phyloP scores from a whole-genome alignment of 2,888 invertebrate genomes.

The Caenorhabditis zanzibari region DNA sequence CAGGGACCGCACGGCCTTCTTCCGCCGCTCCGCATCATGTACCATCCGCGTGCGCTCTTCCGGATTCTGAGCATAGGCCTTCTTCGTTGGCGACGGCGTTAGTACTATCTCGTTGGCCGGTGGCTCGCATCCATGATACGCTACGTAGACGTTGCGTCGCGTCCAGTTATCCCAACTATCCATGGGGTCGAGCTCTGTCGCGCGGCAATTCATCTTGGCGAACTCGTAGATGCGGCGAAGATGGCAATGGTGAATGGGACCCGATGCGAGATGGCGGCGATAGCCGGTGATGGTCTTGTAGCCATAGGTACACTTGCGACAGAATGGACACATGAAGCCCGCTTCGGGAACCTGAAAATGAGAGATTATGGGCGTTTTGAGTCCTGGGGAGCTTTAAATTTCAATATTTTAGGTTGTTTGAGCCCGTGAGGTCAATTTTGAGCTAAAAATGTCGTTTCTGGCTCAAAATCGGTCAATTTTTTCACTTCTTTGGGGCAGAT shows the following conservation, averaged over 20 bases:
- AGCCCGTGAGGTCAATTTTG: too few species aligned
- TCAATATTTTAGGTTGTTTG: background rate
- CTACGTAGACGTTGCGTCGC: conserved; percentile 70
- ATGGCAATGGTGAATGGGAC: conserved; percentile 72
- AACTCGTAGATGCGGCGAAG: conserved; percentile 71
- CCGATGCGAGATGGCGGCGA: conserved; percentile 67
- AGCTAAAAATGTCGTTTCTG: too few species aligned
- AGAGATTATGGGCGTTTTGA: background rate
- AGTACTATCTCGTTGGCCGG: conserved; percentile 62
- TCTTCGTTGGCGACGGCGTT: conserved; percentile 62
- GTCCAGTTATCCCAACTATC: conserved; percentile 73
- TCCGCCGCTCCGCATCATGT: conserved; percentile 23
- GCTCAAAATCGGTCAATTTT: too few species aligned
- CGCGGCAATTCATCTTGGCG: conserved; percentile 71
- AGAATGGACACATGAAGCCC: conserved; percentile 76
- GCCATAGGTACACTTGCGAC: conserved; percentile 76
- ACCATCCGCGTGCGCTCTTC: conserved; percentile 46
- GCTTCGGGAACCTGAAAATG: conserved; percentile 50
- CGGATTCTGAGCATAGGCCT: conserved; percentile 33
- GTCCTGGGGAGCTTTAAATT: background rate
- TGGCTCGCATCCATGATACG: conserved; percentile 72
- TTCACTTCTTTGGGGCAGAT: too few species aligned
- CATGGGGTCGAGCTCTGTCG: conserved; percentile 65
- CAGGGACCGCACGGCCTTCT: conserved; percentile 49
- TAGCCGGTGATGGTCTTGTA: conserved; percentile 76